Evolutionary conservation across 2,113 vertebrate species (phyloP).

Genomic region (Leucoraja erinaceus): DNA sequence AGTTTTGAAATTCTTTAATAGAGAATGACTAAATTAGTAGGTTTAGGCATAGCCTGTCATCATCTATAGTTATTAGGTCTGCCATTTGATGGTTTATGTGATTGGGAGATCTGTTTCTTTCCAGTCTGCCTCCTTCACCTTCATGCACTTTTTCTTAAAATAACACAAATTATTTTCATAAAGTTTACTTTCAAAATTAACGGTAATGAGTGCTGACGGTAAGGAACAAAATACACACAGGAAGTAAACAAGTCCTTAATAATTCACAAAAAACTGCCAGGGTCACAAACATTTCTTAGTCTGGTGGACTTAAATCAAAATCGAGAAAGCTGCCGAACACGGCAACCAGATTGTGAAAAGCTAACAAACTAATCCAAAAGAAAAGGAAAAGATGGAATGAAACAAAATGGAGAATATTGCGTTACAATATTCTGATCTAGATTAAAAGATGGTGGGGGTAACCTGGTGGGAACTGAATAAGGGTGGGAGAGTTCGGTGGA

Average conservation of each 20-base stretch:
- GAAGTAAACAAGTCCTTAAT: background rate
- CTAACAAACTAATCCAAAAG: background rate
- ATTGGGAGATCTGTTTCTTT: background rate
- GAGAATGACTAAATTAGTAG: background rate
- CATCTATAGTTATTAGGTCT: slow-evolving; percentile 31
- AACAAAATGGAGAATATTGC: background rate
- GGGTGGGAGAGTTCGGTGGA: too few species aligned
- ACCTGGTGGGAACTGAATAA: too few species aligned
- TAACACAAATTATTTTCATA: background rate
- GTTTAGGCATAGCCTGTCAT: background rate
- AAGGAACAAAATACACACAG: background rate
- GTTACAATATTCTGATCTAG: background rate
- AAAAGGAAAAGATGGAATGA: background rate
- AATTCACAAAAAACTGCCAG: background rate
- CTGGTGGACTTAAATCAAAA: background rate
- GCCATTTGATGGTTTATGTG: background rate
- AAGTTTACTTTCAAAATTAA: background rate
- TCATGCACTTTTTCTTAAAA: background rate
- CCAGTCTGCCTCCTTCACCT: background rate
- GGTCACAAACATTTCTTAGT: background rate
- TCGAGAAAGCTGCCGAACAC: background rate
- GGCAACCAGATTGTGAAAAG: background rate
- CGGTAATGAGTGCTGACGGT: too few species aligned
- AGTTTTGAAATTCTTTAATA: slow-evolving; percentile 25
- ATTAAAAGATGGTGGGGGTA: background rate